These are phyloP conservation scores for Arnoldichthys spilopterus DNA, from an alignment of 2,797 vertebrate species.

Conservation along the genomic window DNA sequence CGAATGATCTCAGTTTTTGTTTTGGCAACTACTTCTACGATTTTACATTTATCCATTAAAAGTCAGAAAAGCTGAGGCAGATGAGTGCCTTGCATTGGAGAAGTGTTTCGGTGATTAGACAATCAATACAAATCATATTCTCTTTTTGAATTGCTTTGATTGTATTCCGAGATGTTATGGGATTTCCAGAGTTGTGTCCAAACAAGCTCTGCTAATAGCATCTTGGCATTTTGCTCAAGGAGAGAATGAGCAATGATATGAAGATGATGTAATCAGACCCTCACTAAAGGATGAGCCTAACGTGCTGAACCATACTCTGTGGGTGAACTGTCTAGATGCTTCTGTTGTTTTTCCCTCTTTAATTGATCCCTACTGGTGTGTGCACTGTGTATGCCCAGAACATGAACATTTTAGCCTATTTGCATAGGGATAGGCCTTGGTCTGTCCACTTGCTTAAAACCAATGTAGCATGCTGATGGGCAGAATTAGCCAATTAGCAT, in stretches of 20 bases:
- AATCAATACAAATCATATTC: slow-evolving; percentile 44
- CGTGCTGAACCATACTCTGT: not conserved
- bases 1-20: not conserved
- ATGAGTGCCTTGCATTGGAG: slow-evolving; percentile 33
- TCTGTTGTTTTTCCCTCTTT: not conserved
- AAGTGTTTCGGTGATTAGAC: slow-evolving; percentile 38
- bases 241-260: slow-evolving; percentile 32
- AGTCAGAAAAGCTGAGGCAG: not conserved
- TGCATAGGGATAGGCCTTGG: not conserved
- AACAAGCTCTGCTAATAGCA: slow-evolving; percentile 6
- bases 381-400: not conserved
- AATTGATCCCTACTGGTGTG: not conserved
- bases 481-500: slow-evolving; percentile 22
- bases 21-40: not conserved
- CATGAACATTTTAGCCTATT: not conserved
- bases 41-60: slow-evolving; percentile 3
- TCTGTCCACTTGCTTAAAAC: no score
- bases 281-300: slow-evolving; percentile 5
- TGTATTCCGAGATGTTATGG: slow-evolving; percentile 22
- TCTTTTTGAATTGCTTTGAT: slow-evolving; percentile 33
- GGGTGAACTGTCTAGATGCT: not conserved
- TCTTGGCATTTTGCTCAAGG: not conserved
- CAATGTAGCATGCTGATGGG: not conserved
- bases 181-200: slow-evolving; percentile 19
- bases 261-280: slow-evolving; percentile 25